Evolutionary conservation across 2,113 vertebrate species (phyloP).

Genomic region (Cyrtonyx montezumae): DNA sequence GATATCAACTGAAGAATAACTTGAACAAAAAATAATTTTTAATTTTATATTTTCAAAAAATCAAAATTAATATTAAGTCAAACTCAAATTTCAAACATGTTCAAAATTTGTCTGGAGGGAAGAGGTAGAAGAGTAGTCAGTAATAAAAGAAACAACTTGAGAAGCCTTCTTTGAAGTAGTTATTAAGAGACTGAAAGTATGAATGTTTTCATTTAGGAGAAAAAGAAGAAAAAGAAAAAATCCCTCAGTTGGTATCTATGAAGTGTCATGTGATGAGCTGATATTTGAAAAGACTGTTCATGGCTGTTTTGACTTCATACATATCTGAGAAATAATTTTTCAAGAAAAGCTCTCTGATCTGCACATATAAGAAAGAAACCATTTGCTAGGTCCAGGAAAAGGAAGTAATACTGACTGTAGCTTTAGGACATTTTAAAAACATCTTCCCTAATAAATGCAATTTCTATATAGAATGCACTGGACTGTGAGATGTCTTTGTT

Average conservation of each 20-base stretch:
- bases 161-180: slow-evolving; percentile 42
- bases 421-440: neutral
- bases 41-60: neutral
- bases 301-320: slow-evolving; percentile 7
- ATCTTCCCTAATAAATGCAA: neutral
- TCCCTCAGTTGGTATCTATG: neutral
- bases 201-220: slow-evolving; percentile 38
- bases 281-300: slow-evolving; percentile 39
- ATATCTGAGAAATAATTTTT: neutral
- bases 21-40: neutral
- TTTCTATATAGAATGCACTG: neutral
- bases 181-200: neutral
- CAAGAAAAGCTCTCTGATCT: slow-evolving; percentile 19
- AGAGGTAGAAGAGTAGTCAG: neutral
- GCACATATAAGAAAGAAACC: neutral
- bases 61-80: neutral
- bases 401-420: neutral
- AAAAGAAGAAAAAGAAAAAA: neutral
- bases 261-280: slow-evolving; percentile 2
- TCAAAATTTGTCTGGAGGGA: neutral
- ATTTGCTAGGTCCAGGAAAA: neutral
- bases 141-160: neutral
- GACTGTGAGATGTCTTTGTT: neutral
- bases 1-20: neutral
- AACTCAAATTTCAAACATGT: neutral